Conservation (phyloP, 2,113 vertebrate genomes). For the Alectura lathami region DNA sequence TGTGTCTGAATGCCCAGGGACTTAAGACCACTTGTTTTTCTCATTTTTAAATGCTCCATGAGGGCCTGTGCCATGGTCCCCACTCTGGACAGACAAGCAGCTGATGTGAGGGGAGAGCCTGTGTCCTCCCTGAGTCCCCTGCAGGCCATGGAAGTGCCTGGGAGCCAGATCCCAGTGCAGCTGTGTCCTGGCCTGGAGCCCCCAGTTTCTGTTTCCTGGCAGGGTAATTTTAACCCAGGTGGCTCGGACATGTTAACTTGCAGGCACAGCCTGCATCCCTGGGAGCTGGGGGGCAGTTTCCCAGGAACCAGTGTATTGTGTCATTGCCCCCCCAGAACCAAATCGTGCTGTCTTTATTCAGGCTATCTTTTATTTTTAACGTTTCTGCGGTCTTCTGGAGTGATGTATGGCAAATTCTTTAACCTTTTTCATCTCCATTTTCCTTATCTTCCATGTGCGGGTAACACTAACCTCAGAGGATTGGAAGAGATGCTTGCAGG, state of each 20-base stretch:
- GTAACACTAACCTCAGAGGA: not conserved
- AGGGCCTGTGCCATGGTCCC: not conserved
- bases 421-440: not conserved
- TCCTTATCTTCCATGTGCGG: not conserved
- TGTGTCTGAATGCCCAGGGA: not conserved
- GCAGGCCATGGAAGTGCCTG: not conserved
- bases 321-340: not conserved
- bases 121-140: not conserved
- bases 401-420: not conserved
- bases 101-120: not conserved
- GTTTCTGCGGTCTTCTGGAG: not conserved
- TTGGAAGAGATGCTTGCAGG: not conserved
- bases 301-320: not conserved
- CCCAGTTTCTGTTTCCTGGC: not conserved
- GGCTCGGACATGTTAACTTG: too few species aligned
- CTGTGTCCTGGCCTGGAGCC: not conserved
- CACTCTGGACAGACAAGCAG: not conserved
- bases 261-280: not conserved
- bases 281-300: not conserved
- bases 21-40: not conserved
- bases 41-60: not conserved
- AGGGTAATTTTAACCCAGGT: not conserved
- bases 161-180: not conserved
- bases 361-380: not conserved
- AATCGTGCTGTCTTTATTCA: not conserved